Evolutionary conservation across 2,113 vertebrate genomes (phyloP), one percentile per base, ranked within the genome.

Genomic region (Neodontobutis hainanensis): DNA sequence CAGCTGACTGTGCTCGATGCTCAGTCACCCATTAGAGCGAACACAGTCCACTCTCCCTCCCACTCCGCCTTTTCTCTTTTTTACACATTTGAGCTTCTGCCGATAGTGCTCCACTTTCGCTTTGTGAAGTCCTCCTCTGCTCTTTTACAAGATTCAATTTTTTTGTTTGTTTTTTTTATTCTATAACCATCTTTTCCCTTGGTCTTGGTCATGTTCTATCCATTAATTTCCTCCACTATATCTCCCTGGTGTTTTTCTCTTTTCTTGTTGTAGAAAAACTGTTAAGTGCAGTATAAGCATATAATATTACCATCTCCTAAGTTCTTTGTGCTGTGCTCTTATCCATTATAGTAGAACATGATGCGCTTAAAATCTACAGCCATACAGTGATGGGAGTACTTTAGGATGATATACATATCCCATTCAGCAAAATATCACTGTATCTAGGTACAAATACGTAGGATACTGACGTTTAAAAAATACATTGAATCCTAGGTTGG

Each of bases 1-100:
- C 52, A 55, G 52, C 52, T 55, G 52, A 55, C 52, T 55, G 52
- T 36, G 36, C 52, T n/a, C 11, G 35, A 55, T 55, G 52, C 52
- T 55, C 52, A 36, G 52, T 55, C 52, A 55, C 52, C 52, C 52
- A 55, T 55, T 55, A 55, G 52, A 36, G 35, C 12, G 38, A 38
- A 38, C 52, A 55, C 52, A 38, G 52, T 32, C 52, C 52, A 55
- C 34, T n/a, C 52, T 55, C 10, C 32, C 11, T 52, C 19, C 8
- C 16, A 11, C 49, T 40, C 38, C 38, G 38, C 38, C 6, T 55
- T 55, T 38, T 55, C 52, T 40, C 52, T 55, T 55, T 55, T 55
- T 38, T 27, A 55, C 52, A 55, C 52, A 34, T 55, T 35, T 38
- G 52, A 55, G 52, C 52, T 55, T 55, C 52, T 55, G 52, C 52